Evolutionary conservation across 1,140 invertebrate species (phyloP), one percentile per base, ranked within the genome.

Genomic region (Penaeus indicus): DNA sequence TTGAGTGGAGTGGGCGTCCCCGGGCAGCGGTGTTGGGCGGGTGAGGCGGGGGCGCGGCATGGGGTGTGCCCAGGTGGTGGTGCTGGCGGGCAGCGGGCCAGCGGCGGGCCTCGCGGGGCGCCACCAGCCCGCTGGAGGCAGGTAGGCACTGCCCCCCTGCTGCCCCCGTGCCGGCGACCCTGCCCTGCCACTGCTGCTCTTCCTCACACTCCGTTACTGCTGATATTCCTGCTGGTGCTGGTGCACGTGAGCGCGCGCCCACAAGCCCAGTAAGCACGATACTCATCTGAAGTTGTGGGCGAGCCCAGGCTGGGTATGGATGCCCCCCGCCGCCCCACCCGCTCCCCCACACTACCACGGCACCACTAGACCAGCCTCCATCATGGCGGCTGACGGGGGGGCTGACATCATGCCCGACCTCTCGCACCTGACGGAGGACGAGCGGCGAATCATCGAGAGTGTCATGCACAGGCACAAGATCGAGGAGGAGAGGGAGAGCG

Each of bases 391-490:
- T 18, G 88, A 90, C 88, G 90, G 90, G 78, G 89, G 86, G 64
- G 64, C 90, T 27, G 86, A 90, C 69, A 77, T 90, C 86, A 92
- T 92, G 95, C 98, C 98, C 91, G 98, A 99, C 95, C 95, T 99
- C 92, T 99, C 97, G 92, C 98, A 99, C 94, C 96, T 99, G 92
- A 99, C 97, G 92, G 96, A 97, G 92, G 98, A 99, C 93, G 98
- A 99, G 94, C 95, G 98, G 93, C 96, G 96, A 94, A 98, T 99
- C 94, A 99, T 99, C 93, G 97, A 99, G 94, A 95, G 96, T 92
- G 98, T 99, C 91, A 97, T 99, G 94, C 95, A 97, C 94, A 94
- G 98, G 90, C 98, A 99, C 93, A 96, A 97, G 93, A 97, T 98
- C 93, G 98, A 99, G 94, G 98, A 99, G 94, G 96, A 98, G 93